Percentiles rank a stretch among this genome's conserved stretches.
These are phyloP conservation scores for Glaucopsyche alexis DNA, from an alignment of 2,888 invertebrate species.

Conservation along the genomic window DNA sequence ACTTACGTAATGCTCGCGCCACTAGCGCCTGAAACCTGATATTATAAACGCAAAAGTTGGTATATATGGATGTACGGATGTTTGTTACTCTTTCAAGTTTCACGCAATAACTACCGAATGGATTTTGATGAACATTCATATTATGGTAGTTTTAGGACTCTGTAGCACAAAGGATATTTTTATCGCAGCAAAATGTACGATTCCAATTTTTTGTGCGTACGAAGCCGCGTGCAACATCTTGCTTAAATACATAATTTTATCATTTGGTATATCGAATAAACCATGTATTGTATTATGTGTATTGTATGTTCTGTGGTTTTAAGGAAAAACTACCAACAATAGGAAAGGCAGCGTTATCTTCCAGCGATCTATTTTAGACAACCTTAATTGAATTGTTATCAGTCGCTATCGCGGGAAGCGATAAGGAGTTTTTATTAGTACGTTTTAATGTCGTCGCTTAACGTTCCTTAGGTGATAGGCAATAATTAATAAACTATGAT, in stretches of 20 bases:
- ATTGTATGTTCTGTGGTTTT: not conserved
- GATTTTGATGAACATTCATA: too few relatives aligned
- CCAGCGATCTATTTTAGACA: conserved; percentile 1
- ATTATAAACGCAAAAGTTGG: too few relatives aligned
- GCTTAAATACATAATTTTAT: not conserved
- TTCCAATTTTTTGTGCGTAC: too few relatives aligned
- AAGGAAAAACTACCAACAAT: not conserved
- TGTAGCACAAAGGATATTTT: too few relatives aligned
- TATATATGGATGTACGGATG: too few relatives aligned
- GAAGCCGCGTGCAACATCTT: too few relatives aligned
- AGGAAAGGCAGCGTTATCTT: not conserved
- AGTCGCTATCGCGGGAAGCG: not conserved
- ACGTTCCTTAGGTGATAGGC: not conserved
- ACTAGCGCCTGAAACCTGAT: not conserved
- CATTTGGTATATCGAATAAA: not conserved
- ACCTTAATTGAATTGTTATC: conserved; percentile 16
- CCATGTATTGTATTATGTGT: not conserved
- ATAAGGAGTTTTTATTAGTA: not conserved
- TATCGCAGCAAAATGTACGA: too few relatives aligned
- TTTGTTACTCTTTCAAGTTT: too few relatives aligned
- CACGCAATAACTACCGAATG: too few relatives aligned
- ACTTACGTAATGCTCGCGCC: conserved; percentile 20
- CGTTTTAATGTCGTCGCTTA: conserved; percentile 3
- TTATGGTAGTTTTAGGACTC: too few relatives aligned
- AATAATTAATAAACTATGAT: too few relatives aligned